Percentiles rank a stretch among this genome's conserved stretches.
Conservation (phyloP, 2,888 invertebrate species). For the Trachelus iudaicus region DNA sequence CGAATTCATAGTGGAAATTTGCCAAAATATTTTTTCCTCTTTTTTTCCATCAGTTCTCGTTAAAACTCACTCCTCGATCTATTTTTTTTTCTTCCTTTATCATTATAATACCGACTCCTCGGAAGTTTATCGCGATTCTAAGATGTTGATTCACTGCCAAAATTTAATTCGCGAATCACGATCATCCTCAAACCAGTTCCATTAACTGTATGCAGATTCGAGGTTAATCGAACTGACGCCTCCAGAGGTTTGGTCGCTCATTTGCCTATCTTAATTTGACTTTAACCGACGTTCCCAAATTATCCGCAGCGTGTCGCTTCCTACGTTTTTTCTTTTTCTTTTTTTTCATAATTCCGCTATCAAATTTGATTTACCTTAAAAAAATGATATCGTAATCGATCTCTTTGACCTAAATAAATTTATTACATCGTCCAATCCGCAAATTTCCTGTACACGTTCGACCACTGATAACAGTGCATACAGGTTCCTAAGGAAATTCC, state of each 20-base stretch:
- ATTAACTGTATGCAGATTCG: conserved; percentile 3
- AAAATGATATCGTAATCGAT: background rate
- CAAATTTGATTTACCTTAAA: background rate
- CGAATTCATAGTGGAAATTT: background rate
- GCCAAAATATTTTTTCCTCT: background rate
- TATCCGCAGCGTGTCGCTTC: background rate
- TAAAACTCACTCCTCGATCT: background rate
- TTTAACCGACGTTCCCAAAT: background rate
- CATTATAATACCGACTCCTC: background rate
- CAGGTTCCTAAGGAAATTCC: background rate
- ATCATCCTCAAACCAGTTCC: background rate
- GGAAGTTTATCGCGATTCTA: conserved; percentile 16
- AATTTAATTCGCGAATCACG: conserved; percentile 7
- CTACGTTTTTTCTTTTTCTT: no score
- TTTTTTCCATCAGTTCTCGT: background rate
- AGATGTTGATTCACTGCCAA: background rate
- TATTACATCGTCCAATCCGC: background rate
- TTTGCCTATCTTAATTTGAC: background rate
- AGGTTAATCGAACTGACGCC: conserved; percentile 26
- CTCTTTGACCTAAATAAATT: background rate
- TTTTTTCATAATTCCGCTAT: background rate
- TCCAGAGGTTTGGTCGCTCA: background rate
- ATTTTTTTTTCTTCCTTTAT: background rate
- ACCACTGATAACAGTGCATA: background rate
- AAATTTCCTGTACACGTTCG: background rate